A percentile compares a stretch with the other conserved stretches of the same genome.
These are phyloP conservation scores for Ophion slaviceki DNA, from an alignment of 2,888 invertebrate species.

Conservation along the genomic window DNA sequence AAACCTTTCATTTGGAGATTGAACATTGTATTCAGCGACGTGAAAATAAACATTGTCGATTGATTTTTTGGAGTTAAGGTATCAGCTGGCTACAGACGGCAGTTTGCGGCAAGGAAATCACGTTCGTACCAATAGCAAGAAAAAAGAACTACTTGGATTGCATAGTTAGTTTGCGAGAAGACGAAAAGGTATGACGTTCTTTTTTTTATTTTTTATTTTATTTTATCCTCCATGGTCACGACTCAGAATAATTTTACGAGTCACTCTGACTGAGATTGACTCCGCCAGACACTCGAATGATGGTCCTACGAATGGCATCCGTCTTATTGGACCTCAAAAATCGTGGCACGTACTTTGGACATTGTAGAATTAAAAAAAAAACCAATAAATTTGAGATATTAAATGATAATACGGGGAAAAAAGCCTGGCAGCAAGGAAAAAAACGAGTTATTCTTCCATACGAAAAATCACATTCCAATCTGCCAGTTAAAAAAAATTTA, in stretches of 20 bases:
- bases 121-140: conserved; percentile 84
- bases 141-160: conserved; percentile 83
- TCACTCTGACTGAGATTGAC: too few species aligned
- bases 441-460: too few species aligned
- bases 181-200: conserved; percentile 73
- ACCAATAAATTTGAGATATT: not conserved
- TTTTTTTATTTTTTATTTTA: not conserved
- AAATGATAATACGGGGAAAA: too few species aligned
- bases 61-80: conserved; percentile 77
- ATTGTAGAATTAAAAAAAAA: not conserved
- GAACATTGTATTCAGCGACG: not conserved
- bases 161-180: conserved; percentile 81
- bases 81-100: conserved; percentile 87
- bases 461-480: too few species aligned
- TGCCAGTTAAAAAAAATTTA: too few species aligned
- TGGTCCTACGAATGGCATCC: too few species aligned
- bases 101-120: conserved; percentile 84
- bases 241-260: too few species aligned
- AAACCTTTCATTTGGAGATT: not conserved
- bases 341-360: too few species aligned
- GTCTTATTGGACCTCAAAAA: too few species aligned
- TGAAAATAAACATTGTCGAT: not conserved
- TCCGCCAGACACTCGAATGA: too few species aligned
- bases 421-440: too few species aligned
- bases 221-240: too few species aligned